A percentile compares a stretch with the other conserved stretches of the same genome.
phyloP scores from a whole-genome alignment of 2,113 vertebrate species.

The Laticauda colubrina region DNA sequence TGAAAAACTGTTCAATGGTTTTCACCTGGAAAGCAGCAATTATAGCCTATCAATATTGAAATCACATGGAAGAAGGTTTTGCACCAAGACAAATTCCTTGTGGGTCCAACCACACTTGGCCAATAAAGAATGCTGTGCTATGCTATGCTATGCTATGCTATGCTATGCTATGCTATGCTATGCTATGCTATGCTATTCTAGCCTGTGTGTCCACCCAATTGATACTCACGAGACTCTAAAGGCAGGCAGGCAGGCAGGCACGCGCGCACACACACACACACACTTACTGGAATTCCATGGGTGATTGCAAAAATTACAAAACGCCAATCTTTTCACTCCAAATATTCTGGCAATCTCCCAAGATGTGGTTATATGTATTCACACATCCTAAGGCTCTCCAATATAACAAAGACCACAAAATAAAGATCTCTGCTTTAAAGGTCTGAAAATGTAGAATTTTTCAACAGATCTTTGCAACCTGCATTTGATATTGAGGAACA shows the following conservation, averaged over 20 bases:
- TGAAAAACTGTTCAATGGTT: not conserved
- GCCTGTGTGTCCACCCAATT: not conserved
- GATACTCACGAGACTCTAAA: not conserved
- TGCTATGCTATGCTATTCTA: too few species aligned
- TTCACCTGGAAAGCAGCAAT: constrained; percentile 12
- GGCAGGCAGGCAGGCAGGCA: too few species aligned
- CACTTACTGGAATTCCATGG: not conserved
- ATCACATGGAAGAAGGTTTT: constrained; percentile 4
- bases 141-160: too few species aligned
- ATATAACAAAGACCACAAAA: not conserved
- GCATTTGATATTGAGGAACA: constrained; percentile 33
- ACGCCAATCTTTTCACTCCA: not conserved
- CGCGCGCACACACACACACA: not conserved
- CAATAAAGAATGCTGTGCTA: too few species aligned
- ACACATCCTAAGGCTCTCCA: not conserved
- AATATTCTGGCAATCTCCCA: not conserved
- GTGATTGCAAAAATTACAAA: not conserved
- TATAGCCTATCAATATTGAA: not conserved
- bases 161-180: too few species aligned
- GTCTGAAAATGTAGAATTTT: constrained; percentile 44
- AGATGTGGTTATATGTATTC: not conserved
- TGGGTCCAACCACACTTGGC: too few species aligned
- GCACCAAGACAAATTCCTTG: too few species aligned
- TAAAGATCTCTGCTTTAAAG: constrained; percentile 12
- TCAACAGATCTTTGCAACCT: constrained; percentile 50